Evolutionary conservation across 2,113 vertebrate species (phyloP).

Genomic region (Tragulus kanchil): DNA sequence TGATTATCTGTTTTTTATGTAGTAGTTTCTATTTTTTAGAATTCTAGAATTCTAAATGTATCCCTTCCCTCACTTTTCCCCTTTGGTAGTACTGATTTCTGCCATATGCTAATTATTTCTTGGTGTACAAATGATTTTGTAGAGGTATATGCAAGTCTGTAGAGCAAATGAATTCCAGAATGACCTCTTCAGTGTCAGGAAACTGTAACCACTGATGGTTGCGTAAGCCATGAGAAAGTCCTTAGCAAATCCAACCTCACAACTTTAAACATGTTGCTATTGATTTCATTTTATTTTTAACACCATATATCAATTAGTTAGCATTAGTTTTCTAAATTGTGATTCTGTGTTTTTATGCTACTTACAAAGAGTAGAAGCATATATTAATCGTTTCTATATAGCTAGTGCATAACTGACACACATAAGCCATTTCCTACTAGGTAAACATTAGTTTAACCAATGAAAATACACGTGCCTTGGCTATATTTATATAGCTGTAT

Average conservation of each 20-base stretch:
- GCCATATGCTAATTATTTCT: background rate
- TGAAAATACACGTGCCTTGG: background rate
- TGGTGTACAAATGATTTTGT: background rate
- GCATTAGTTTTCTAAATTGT: background rate
- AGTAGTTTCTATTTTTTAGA: background rate
- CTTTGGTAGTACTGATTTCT: background rate
- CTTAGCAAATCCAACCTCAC: background rate
- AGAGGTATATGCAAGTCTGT: background rate
- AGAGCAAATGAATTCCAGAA: background rate
- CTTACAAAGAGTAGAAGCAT: background rate
- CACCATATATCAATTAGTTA: background rate
- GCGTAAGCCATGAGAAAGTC: background rate
- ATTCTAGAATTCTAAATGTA: background rate
- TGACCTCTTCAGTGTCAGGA: background rate
- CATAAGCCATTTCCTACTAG: background rate
- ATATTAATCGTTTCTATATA: background rate
- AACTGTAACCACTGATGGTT: background rate
- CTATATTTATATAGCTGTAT: background rate
- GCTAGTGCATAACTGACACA: background rate
- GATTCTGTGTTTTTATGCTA: background rate
- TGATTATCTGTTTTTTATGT: background rate
- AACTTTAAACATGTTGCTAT: background rate
- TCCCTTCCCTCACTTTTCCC: background rate
- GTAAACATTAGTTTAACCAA: background rate
- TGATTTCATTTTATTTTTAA: slow-evolving; percentile 1